Conservation (phyloP, 1,140 invertebrate genomes). For the Sminthurinus signatus region DNA sequence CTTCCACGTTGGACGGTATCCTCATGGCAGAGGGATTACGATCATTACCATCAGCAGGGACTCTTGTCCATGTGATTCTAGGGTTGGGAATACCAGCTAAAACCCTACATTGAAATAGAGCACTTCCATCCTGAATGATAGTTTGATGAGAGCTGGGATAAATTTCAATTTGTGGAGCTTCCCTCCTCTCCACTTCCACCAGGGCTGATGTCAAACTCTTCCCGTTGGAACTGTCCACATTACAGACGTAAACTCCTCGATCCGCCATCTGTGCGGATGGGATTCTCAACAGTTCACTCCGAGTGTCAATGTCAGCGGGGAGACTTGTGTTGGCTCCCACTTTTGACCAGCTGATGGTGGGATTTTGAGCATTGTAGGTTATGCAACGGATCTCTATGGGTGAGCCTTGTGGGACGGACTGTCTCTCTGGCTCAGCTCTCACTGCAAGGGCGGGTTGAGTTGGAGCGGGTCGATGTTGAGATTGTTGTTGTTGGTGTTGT, state of each 20-base stretch:
- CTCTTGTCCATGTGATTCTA: constrained; percentile 65
- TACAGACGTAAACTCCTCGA: constrained; percentile 59
- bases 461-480: constrained; percentile 45
- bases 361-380: constrained; percentile 59
- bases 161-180: constrained; percentile 68
- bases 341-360: constrained; percentile 72
- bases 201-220: constrained; percentile 59
- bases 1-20: constrained; percentile 58
- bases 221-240: constrained; percentile 49
- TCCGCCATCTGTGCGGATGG: constrained; percentile 63
- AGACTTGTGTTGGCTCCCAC: constrained; percentile 58
- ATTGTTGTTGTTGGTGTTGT: constrained; percentile 46
- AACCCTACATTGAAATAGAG: constrained; percentile 69
- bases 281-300: constrained; percentile 64
- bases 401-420: constrained; percentile 68
- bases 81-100: constrained; percentile 69
- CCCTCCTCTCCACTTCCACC: constrained; percentile 82
- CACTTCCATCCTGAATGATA: constrained; percentile 57
- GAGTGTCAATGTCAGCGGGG: constrained; percentile 53
- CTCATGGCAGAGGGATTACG: constrained; percentile 59
- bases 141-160: constrained; percentile 61
- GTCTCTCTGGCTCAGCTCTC: constrained; percentile 52
- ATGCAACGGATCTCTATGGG: constrained; percentile 67
- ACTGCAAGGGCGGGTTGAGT: constrained; percentile 41
- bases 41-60: no score